Evolutionary conservation across 2,113 vertebrate genomes (phyloP).

Genomic region (Hippocampus barbouri): DNA sequence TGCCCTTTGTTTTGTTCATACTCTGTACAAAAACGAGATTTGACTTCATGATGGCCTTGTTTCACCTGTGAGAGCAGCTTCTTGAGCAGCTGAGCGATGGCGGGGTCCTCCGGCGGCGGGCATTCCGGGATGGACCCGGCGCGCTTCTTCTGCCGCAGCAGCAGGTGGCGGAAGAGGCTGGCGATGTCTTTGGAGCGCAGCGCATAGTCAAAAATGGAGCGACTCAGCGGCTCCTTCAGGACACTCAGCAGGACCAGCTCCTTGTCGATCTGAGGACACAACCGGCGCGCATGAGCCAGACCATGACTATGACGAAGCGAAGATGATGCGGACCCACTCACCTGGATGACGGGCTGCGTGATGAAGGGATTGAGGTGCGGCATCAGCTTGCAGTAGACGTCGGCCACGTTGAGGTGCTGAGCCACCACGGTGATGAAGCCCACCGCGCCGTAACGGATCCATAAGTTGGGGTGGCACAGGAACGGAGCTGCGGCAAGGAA

Average conservation of each 20-base stretch:
- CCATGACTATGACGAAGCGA: neutral
- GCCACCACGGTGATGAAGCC: conserved; percentile 97
- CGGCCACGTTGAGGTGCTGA: conserved; percentile 90
- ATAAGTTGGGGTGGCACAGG: conserved; percentile 94
- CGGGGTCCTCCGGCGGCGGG: conserved; percentile 86
- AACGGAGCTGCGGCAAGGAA: conserved; percentile 80
- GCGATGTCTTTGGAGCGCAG: conserved; percentile 91
- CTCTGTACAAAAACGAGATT: too few species aligned
- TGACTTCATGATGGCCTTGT: too few species aligned
- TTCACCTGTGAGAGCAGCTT: conserved; percentile 95
- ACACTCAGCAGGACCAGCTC: conserved; percentile 95
- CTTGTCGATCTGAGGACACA: conserved; percentile 83
- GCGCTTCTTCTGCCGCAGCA: conserved; percentile 90
- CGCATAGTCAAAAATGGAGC: conserved; percentile 95
- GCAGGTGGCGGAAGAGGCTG: conserved; percentile 89
- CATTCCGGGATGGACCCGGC: conserved; percentile 82
- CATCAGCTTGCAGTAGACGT: conserved; percentile 97
- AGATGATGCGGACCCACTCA: conserved; percentile 39
- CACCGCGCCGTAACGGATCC: conserved; percentile 95
- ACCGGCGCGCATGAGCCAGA: neutral
- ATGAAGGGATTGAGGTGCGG: conserved; percentile 91
- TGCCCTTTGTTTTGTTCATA: too few species aligned
- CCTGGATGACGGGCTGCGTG: conserved; percentile 96
- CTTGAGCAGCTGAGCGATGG: conserved; percentile 90
- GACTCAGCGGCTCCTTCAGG: conserved; percentile 91